phyloP scores from a whole-genome alignment of 2,888 invertebrate genomes.

The Macaria liturata region DNA sequence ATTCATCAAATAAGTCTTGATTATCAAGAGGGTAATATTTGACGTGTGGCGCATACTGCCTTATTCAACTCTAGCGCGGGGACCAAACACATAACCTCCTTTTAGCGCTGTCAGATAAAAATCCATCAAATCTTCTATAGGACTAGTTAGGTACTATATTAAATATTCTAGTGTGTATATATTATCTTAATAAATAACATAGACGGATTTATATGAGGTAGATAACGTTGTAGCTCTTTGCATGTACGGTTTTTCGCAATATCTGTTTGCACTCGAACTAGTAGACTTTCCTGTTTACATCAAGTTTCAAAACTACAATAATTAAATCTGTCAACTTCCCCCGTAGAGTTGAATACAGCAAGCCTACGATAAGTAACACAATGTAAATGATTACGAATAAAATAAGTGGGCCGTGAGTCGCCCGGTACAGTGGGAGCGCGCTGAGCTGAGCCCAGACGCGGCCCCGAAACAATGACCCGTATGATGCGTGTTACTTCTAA shows the following conservation, averaged over 20 bases:
- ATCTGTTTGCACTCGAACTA: too few relatives aligned
- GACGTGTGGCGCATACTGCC: conserved; percentile 38
- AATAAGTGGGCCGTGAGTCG: conserved; percentile 61
- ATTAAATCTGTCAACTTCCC: neutral
- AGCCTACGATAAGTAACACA: conserved; percentile 63
- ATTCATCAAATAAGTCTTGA: conserved; percentile 63
- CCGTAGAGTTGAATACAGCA: conserved; percentile 46
- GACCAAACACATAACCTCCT: neutral
- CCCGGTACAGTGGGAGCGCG: conserved; percentile 54
- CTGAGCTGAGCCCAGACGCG: conserved; percentile 61
- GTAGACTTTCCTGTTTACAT: too few relatives aligned
- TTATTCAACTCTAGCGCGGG: conserved; percentile 41
- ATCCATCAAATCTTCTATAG: too few relatives aligned
- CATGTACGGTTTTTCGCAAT: too few relatives aligned
- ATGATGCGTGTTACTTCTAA: conserved; percentile 73
- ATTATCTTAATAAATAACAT: too few relatives aligned
- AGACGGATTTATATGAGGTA: conserved; percentile 28
- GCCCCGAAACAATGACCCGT: conserved; percentile 77
- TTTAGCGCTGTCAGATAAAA: too few relatives aligned
- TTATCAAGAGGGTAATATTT: conserved; percentile 61
- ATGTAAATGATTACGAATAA: conserved; percentile 70
- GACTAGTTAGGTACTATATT: too few relatives aligned
- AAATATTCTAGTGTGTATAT: too few relatives aligned
- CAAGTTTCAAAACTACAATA: too few relatives aligned
- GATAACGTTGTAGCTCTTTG: too few relatives aligned